Percentiles rank a stretch among this genome's conserved stretches.
These are phyloP conservation scores for Scaptomyza reducta DNA, from an alignment of 2,888 invertebrate genomes.

Conservation along the genomic window DNA sequence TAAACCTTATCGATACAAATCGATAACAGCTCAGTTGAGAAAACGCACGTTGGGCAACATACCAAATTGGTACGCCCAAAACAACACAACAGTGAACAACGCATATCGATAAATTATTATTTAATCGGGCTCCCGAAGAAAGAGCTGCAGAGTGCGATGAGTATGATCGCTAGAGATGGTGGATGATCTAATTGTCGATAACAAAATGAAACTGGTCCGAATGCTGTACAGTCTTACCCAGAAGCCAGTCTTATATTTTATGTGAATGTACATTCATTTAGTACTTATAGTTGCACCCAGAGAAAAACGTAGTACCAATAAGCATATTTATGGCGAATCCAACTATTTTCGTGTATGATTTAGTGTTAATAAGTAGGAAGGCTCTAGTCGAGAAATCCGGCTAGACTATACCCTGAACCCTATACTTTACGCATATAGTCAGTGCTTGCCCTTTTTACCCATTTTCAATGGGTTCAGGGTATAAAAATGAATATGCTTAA, in stretches of 20 bases:
- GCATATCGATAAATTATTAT: conserved; percentile 42
- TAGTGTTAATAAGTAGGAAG: too few species aligned
- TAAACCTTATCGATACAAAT: conserved; percentile 24
- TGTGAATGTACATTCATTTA: too few species aligned
- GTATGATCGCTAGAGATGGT: conserved; percentile 34
- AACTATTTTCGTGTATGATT: too few species aligned
- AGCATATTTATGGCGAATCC: too few species aligned
- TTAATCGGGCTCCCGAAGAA: conserved; percentile 42
- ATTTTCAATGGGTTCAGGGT: too few species aligned
- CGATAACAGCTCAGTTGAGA: conserved; percentile 19
- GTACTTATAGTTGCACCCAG: not conserved
- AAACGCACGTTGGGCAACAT: conserved; percentile 7
- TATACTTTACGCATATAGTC: too few species aligned
- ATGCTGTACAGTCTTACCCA: conserved; percentile 22
- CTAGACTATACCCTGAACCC: too few species aligned
- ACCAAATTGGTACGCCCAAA: conserved; percentile 1
- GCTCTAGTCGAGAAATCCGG: too few species aligned
- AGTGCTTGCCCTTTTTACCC: too few species aligned
- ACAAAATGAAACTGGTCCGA: conserved; percentile 20
- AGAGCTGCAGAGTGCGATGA: conserved; percentile 52
- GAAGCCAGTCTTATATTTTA: conserved; percentile 12
- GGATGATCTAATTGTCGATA: conserved; percentile 26
- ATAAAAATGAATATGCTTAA: too few species aligned
- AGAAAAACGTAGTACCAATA: too few species aligned
- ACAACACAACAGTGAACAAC: conserved; percentile 72